These are phyloP conservation scores for Dexiosoma caninum DNA, from an alignment of 2,888 invertebrate genomes.

Conservation along the genomic window DNA sequence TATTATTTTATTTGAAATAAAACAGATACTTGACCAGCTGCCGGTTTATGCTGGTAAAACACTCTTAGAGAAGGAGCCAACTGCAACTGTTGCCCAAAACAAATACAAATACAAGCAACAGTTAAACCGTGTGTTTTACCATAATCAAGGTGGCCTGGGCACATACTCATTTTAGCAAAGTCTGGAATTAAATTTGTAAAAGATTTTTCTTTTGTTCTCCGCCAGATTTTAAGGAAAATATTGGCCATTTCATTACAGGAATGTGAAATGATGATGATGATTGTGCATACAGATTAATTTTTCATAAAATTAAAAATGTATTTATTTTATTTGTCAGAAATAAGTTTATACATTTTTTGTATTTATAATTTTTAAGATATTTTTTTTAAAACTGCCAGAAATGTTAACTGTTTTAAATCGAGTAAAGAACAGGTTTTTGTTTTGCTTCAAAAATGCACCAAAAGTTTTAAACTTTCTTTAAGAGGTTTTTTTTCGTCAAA, in stretches of 20 bases:
- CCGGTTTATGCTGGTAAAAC: conserved; percentile 58
- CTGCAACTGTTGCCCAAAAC: conserved; percentile 41
- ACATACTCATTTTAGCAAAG: neutral
- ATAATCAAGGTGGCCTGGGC: conserved; percentile 34
- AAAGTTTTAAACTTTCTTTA: neutral
- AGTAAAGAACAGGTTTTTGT: neutral
- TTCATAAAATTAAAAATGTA: neutral
- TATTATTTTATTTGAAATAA: conserved; percentile 59
- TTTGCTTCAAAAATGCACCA: neutral
- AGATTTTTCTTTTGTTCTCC: neutral
- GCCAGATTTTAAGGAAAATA: neutral
- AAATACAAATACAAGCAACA: neutral
- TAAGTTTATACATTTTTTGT: neutral
- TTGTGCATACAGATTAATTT: too few relatives aligned
- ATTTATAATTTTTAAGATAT: neutral
- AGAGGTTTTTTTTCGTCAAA: conserved; percentile 14
- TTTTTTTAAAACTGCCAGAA: too few relatives aligned
- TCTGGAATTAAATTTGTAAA: conserved; percentile 13
- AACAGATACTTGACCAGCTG: conserved; percentile 66
- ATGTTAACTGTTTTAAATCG: neutral
- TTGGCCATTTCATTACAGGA: neutral
- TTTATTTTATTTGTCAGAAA: neutral
- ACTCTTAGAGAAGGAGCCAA: conserved; percentile 32
- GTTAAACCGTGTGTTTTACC: conserved; percentile 16
- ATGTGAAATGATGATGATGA: too few relatives aligned